A percentile compares a stretch with the other conserved stretches of the same genome.
phyloP scores from a whole-genome alignment of 2,113 vertebrate species.

The Athene noctua region DNA sequence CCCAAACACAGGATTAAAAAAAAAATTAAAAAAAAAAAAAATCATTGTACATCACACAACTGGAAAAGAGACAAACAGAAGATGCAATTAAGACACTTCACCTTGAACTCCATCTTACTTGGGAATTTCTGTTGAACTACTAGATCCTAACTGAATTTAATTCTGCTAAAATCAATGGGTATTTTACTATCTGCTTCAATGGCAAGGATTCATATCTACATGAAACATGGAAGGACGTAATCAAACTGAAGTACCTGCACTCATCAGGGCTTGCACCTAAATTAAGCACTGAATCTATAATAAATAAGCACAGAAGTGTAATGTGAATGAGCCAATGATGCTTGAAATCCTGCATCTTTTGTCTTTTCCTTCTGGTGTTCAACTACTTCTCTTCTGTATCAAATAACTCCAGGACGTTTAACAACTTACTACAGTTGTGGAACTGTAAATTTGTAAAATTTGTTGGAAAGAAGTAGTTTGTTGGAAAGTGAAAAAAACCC shows the following conservation, averaged over 20 bases:
- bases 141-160: neutral
- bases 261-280: neutral
- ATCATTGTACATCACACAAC: neutral
- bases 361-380: neutral
- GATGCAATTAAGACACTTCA: neutral
- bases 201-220: neutral
- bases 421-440: neutral
- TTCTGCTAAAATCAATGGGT: neutral
- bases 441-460: neutral
- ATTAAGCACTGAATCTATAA: neutral
- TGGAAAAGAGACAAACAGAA: neutral
- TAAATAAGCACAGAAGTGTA: neutral
- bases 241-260: neutral
- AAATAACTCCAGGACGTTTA: neutral
- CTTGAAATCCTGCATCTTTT: neutral
- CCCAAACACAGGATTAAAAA: too few species aligned
- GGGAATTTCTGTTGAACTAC: neutral
- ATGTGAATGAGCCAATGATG: neutral
- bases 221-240: neutral
- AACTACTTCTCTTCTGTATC: neutral
- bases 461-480: neutral
- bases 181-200: neutral
- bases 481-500: neutral
- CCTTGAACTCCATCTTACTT: neutral
- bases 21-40: neutral